These are phyloP conservation scores for Parnassius mnemosyne DNA, from an alignment of 2,888 invertebrate genomes.

Conservation along the genomic window DNA sequence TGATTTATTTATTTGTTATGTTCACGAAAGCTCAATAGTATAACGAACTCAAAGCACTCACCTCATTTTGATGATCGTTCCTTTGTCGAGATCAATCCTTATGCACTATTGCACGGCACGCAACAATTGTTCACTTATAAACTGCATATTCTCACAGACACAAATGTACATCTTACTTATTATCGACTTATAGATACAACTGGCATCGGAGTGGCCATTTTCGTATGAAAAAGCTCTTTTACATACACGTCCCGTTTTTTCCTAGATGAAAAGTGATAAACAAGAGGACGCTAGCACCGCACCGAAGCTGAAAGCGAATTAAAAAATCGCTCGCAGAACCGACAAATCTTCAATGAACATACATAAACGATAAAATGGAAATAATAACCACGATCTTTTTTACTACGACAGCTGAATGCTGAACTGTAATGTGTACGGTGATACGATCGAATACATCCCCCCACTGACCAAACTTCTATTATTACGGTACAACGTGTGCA, in stretches of 20 bases:
- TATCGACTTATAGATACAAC: conserved; percentile 61
- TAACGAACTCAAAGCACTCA: conserved; percentile 67
- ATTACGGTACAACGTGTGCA: conserved; percentile 36
- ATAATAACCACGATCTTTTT: conserved; percentile 24
- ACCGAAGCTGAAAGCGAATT: conserved; percentile 44
- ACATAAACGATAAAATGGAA: conserved; percentile 27
- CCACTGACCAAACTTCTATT: conserved; percentile 32
- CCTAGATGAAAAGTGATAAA: conserved; percentile 63
- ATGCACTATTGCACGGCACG: conserved; percentile 75
- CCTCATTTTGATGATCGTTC: conserved; percentile 75
- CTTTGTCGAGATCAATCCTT: conserved; percentile 75
- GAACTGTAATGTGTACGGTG: conserved; percentile 26
- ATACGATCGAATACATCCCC: conserved; percentile 32
- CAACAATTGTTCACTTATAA: conserved; percentile 76
- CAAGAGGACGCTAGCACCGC: conserved; percentile 69
- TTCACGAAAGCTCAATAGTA: conserved; percentile 63
- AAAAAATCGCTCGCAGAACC: conserved; percentile 34
- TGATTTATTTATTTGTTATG: conserved; percentile 76
- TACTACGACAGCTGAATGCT: conserved; percentile 31
- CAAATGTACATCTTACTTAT: conserved; percentile 60
- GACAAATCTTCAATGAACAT: conserved; percentile 29
- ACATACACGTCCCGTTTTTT: conserved; percentile 59
- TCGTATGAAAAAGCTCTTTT: conserved; percentile 66
- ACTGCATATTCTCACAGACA: conserved; percentile 72
- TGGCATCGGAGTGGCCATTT: conserved; percentile 72